phyloP scores from a whole-genome alignment of 2,888 invertebrate species.

The Flexamia atlantica region DNA sequence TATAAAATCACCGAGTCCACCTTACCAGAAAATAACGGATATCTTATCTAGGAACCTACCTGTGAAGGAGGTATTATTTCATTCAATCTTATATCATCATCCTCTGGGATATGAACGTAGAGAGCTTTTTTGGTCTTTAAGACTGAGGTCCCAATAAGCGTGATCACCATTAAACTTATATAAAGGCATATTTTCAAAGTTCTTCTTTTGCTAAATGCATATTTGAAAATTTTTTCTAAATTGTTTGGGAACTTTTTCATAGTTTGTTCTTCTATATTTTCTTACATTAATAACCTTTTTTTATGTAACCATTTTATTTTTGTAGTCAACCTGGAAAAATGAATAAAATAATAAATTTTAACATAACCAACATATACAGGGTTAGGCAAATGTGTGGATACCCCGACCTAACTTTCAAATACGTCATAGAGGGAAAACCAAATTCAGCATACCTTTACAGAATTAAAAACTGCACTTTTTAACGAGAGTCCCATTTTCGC shows the following conservation, averaged over 20 bases:
- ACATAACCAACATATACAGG: no score
- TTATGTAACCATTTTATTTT: slow-evolving; percentile 17
- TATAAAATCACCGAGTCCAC: no score
- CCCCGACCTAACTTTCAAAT: no score
- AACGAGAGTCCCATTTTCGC: no score
- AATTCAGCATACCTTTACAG: no score
- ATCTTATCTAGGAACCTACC: background rate
- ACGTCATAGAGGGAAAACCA: no score
- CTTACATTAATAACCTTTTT: background rate
- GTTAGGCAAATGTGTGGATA: no score
- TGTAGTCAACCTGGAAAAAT: background rate
- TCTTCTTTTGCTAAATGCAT: slow-evolving; percentile 9
- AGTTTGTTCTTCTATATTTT: background rate
- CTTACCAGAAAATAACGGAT: no score
- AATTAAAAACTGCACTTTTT: no score
- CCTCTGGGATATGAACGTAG: slow-evolving; percentile 46
- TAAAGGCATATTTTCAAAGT: slow-evolving; percentile 38
- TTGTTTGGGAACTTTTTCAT: slow-evolving; percentile 13
- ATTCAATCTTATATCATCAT: slow-evolving; percentile 32
- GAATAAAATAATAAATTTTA: no score
- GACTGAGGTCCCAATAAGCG: slow-evolving; percentile 50
- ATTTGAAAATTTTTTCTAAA: slow-evolving; percentile 13
- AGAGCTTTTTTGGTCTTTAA: slow-evolving; percentile 42
- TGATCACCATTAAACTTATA: slow-evolving; percentile 37
- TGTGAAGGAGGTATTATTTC: slow-evolving; percentile 34